A percentile compares a stretch with the other conserved stretches of the same genome.
Conservation (phyloP, 1,140 invertebrate species). For the Zeugodacus cucurbitae region DNA sequence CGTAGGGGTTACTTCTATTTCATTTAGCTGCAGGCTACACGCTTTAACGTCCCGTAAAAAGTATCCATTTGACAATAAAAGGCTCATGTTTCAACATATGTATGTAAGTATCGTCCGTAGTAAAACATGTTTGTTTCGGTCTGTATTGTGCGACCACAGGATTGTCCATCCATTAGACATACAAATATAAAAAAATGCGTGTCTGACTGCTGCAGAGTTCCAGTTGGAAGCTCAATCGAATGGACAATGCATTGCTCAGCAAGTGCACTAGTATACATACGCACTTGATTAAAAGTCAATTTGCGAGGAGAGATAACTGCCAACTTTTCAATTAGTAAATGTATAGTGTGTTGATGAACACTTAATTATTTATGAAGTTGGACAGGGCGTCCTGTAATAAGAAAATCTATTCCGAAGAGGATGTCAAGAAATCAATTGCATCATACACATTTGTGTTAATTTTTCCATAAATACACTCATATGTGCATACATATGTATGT, state of each 20-base stretch:
- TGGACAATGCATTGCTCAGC: no score
- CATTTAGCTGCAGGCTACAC: constrained; percentile 20
- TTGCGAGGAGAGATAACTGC: neutral
- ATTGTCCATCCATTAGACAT: neutral
- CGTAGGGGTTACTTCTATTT: constrained; percentile 27
- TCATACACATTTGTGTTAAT: neutral
- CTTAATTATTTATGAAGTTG: constrained; percentile 32
- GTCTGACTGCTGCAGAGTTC: no score
- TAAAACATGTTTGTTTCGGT: neutral
- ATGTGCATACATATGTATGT: neutral
- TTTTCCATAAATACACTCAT: neutral
- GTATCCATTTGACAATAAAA: neutral
- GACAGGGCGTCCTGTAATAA: neutral
- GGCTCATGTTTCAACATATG: neutral
- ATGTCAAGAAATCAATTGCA: constrained; percentile 5
- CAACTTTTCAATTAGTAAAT: constrained; percentile 22
- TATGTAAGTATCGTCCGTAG: neutral
- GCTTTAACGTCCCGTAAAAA: constrained; percentile 9
- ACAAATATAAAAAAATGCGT: neutral
- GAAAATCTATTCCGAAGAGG: neutral
- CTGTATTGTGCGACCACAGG: neutral
- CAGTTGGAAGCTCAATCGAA: no score
- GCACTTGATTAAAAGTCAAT: neutral
- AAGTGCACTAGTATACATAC: neutral
- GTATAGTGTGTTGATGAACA: neutral